Conservation (phyloP, 1,140 invertebrate species). For the Drosophila varians region DNA sequence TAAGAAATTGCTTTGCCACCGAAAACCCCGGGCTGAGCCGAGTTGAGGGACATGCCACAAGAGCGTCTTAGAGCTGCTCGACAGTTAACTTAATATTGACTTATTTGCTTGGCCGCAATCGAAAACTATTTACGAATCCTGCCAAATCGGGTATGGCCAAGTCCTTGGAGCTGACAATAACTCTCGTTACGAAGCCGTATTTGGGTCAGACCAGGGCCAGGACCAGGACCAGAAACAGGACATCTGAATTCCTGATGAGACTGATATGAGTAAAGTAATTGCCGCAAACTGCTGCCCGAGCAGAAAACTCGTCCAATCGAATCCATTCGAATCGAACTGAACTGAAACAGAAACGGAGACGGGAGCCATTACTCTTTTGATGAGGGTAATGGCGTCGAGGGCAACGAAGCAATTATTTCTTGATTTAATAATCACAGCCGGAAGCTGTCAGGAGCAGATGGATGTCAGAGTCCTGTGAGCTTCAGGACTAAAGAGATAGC, state of each 20-base stretch:
- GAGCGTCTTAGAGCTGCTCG: constrained; percentile 45
- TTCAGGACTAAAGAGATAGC: neutral
- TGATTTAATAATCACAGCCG: constrained; percentile 51
- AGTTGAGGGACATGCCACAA: constrained; percentile 49
- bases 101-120: constrained; percentile 59
- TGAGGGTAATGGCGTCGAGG: constrained; percentile 21
- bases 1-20: constrained; percentile 61
- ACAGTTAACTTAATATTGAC: constrained; percentile 75
- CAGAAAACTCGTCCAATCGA: neutral
- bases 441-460: constrained; percentile 41
- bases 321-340: neutral
- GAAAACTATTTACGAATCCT: constrained; percentile 66
- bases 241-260: constrained; percentile 52
- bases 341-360: neutral
- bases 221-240: neutral
- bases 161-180: constrained; percentile 9
- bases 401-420: constrained; percentile 45
- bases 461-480: constrained; percentile 3
- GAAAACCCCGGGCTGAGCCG: constrained; percentile 5
- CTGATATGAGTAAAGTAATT: constrained; percentile 24
- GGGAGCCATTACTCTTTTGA: constrained; percentile 23
- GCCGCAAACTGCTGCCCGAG: constrained; percentile 8
- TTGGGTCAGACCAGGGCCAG: constrained; percentile 33
- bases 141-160: neutral
- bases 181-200: constrained; percentile 31